Conservation (phyloP, 2,888 invertebrate genomes). For the Hymenopus coronatus region DNA sequence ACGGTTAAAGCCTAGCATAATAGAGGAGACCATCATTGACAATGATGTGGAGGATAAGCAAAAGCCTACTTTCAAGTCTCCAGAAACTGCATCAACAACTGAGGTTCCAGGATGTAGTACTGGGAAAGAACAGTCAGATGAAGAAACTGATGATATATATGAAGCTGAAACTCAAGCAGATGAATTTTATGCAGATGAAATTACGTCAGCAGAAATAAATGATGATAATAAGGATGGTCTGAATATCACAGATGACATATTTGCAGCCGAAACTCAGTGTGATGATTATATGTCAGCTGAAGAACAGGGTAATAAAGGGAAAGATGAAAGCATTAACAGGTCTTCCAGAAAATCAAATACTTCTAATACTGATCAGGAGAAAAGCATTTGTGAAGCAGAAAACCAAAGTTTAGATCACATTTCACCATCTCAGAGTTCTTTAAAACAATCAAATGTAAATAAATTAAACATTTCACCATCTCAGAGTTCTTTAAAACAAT, state of each 20-base stretch:
- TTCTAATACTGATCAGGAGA: not conserved
- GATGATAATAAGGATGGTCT: not conserved
- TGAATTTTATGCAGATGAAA: not conserved
- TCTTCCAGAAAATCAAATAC: not conserved
- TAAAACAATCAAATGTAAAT: not conserved
- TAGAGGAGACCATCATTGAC: not conserved
- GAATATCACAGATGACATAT: not conserved
- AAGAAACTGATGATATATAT: not conserved
- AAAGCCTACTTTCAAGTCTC: not conserved
- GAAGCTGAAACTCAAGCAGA: not conserved
- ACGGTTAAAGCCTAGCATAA: not conserved
- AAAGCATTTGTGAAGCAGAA: not conserved
- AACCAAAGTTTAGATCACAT: not conserved
- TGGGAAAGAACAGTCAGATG: not conserved
- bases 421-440: not conserved
- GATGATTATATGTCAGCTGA: not conserved
- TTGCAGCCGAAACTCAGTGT: conserved; percentile 35
- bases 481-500: not conserved
- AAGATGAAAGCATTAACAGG: not conserved
- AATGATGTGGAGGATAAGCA: not conserved
- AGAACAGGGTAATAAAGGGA: not conserved
- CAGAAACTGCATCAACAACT: not conserved
- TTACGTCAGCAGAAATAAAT: not conserved
- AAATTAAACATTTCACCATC: not conserved
- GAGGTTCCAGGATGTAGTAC: not conserved